These are phyloP conservation scores for Lanius collurio DNA, from an alignment of 2,113 vertebrate species.

Conservation along the genomic window DNA sequence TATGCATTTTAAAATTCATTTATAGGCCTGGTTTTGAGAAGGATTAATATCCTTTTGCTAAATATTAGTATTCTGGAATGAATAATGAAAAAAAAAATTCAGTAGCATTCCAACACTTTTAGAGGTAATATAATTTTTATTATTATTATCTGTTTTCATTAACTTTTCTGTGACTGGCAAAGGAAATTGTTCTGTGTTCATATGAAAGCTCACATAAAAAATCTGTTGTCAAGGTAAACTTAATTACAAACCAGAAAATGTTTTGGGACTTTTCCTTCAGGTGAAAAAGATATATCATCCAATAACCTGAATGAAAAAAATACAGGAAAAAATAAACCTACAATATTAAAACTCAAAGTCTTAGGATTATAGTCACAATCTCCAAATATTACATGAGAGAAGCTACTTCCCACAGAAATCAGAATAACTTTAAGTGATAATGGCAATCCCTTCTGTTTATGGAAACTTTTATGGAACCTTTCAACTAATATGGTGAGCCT, in stretches of 20 bases:
- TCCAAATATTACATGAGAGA: not conserved
- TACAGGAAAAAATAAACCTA: not conserved
- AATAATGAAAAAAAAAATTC: not conserved
- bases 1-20: not conserved
- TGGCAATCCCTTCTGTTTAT: not conserved
- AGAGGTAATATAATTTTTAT: not conserved
- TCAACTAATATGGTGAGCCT: not conserved
- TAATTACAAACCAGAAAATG: not conserved
- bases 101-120: not conserved
- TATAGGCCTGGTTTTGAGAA: not conserved
- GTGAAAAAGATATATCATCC: not conserved
- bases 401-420: not conserved
- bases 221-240: not conserved
- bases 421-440: not conserved
- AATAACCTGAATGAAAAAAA: not conserved
- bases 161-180: not conserved
- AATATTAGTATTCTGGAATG: not conserved
- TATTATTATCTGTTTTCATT: not conserved
- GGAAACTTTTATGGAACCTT: not conserved
- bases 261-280: not conserved
- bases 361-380: not conserved
- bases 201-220: slow-evolving; percentile 9
- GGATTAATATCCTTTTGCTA: not conserved
- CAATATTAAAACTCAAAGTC: not conserved
- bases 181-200: not conserved